Percentiles rank a stretch among this genome's conserved stretches.
Conservation (phyloP, 2,113 vertebrate species). For the Neolamprologus sp. region DNA sequence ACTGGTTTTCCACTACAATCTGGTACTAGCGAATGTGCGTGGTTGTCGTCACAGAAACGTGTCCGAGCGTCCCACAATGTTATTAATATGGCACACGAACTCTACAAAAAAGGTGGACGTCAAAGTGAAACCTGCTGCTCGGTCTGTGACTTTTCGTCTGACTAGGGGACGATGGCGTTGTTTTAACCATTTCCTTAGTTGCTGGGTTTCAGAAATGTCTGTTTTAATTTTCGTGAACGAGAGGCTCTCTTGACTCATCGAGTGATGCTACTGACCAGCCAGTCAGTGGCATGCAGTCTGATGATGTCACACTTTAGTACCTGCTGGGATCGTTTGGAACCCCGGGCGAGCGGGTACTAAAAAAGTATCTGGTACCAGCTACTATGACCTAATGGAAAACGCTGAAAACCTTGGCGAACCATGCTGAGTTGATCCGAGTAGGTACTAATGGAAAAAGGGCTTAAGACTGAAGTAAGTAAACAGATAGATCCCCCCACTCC, state of each 20-base stretch:
- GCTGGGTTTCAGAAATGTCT: neutral
- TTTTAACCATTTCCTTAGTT: neutral
- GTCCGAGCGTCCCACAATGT: neutral
- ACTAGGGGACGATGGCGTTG: neutral
- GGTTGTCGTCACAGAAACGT: neutral
- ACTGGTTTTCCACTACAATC: neutral
- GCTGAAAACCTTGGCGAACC: neutral
- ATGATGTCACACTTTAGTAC: neutral
- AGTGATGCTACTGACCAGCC: neutral
- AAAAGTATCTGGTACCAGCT: neutral
- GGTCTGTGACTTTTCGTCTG: neutral
- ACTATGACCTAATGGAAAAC: neutral
- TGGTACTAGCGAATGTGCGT: neutral
- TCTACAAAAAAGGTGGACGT: neutral
- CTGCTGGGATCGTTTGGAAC: neutral
- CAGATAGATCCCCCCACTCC: neutral
- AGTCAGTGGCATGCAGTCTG: neutral
- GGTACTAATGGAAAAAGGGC: neutral
- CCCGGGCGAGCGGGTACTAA: fast-evolving
- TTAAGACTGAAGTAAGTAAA: neutral
- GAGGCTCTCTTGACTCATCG: neutral
- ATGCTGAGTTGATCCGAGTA: neutral
- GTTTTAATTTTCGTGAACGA: neutral
- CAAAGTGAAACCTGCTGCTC: neutral
- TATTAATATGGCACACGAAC: neutral